Base-by-base conservation (phyloP, 2,113 vertebrate genomes). In the Pelusios castaneus region DNA sequence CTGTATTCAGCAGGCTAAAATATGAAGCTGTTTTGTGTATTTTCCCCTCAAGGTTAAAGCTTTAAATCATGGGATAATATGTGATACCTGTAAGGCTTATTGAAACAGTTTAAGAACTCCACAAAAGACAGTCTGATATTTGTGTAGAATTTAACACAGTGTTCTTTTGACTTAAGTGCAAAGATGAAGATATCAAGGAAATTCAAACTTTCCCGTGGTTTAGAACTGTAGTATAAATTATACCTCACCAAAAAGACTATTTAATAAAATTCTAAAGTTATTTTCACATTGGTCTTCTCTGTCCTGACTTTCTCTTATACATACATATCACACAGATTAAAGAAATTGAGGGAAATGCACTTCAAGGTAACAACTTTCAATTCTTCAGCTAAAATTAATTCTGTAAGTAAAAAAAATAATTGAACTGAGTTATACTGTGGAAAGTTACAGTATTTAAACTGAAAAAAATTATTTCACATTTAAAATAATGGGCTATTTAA, bases 1-100 rank as follows among this genome's bases (percentile, higher is more conserved):
- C 90, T 92, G 78, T 60, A 78, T 80, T 90, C 91, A 96, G 90
- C 60, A 95, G 89, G 88, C 93, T 96, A 97, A 96, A 96, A 91
- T 88, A 52, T 91, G 94, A 91, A 89, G 90, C 94, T 90, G 93
- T 95, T 94, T 96, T 96, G 95, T 96, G 92, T 96, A 75, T 97
- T 97, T 94, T 92, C 88, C 54, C 91, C 95, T 95, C 96, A 97
- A 97, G 97, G 96, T 97, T 97, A 97, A 95, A 96, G 94, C 95
- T 95, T 95, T 97, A 96, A 96, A 97, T 97, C 96, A 97, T 92
- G 95, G 96, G 92, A 95, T 97, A 95, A 92, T 93, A 87, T 95
- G 92, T 96, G 96, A 93, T 97, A 96, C 95, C 94, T 97, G 95
- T 91, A 89, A 96, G 96, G 97, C 91, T 96, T 96, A 95, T 97